Evolutionary conservation across 1,140 invertebrate genomes (phyloP), one percentile per base, ranked within the genome.

Genomic region (Cryptotermes secundus): DNA sequence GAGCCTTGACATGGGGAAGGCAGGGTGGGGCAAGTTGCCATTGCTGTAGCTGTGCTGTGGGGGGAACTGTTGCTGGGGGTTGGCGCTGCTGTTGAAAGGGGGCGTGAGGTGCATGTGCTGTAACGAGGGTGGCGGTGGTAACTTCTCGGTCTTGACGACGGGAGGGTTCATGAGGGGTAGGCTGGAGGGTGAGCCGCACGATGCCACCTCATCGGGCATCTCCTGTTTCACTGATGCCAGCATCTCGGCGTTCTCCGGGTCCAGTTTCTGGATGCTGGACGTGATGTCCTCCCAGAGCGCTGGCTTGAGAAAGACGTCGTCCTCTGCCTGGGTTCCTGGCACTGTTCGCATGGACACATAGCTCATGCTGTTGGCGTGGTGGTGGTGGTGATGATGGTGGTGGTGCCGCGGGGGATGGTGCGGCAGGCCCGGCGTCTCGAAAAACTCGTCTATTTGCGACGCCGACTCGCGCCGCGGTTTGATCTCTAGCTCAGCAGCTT

Each of bases 211-310:
- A 85, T 96, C 95, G 81, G 94, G 93, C 65, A 93, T 92, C 88
- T 96, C 95, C 87, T 96, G 91, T 88, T 96, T 96, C 85, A 96
- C 93, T 19, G 35, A 31, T 12, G 38, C 42, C 31, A 96, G 90
- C 95, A 97, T 96, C 88, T 96, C 95, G n/a, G 96, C 95, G 88
- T 96, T 96, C 88, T 96, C 96, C 26, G 95, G 95, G 88, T 97
- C 96, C 86, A 96, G 94, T 89, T 96, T 96, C 87, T 96, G 94
- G 88, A 97, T 96, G 87, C 95, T 96, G 87, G 95, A 96, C 80
- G 95, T 94, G 88, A 97, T 96, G 90, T 97, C 96, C 89, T 97
- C 96, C 96, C 96, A 97, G 14, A 96, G 91, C 22, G 96, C 95
- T 19, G 96, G 95, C 87, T 95, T 93, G 86, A 96, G 92, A 89